phyloP scores from a whole-genome alignment of 92 coral and sea anemone genomes.

The Galaxea fascicularis region DNA sequence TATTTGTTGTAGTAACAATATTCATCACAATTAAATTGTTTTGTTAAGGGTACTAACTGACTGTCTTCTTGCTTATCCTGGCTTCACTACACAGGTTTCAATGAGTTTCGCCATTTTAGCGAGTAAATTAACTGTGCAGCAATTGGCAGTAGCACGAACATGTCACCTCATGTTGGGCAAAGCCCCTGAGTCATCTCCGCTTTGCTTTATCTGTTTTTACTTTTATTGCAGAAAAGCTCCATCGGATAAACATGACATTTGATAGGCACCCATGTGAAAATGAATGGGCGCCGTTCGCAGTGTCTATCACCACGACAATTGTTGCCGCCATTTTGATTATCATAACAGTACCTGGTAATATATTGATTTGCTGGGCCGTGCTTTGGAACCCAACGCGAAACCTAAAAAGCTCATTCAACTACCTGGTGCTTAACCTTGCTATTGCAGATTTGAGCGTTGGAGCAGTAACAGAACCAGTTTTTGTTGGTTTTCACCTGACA shows the following conservation, averaged over 20 bases:
- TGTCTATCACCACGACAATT: slow-evolving; percentile 66
- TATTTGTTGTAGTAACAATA: too few species aligned
- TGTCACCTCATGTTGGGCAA: too few species aligned
- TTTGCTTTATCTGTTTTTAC: too few species aligned
- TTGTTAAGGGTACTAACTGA: too few species aligned
- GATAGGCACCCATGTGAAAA: slow-evolving; percentile 46
- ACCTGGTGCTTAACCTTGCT: slow-evolving; percentile 76
- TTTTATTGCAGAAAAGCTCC: too few species aligned
- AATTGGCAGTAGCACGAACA: too few species aligned
- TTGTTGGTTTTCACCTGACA: slow-evolving; percentile 62
- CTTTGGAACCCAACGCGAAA: slow-evolving; percentile 65
- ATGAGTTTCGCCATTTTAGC: too few species aligned
- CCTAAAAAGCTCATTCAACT: slow-evolving; percentile 71
- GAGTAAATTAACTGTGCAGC: too few species aligned
- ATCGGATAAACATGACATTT: slow-evolving; percentile 26
- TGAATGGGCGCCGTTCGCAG: slow-evolving; percentile 69
- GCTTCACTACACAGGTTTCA: too few species aligned
- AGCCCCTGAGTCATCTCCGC: too few species aligned
- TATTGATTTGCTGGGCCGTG: slow-evolving; percentile 71
- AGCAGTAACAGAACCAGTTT: slow-evolving; percentile 70
- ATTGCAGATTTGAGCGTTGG: slow-evolving; percentile 72
- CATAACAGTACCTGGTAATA: slow-evolving; percentile 74
- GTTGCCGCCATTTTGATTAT: slow-evolving; percentile 62
- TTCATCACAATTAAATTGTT: too few species aligned
- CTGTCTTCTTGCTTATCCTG: too few species aligned